phyloP scores from a whole-genome alignment of 2,888 invertebrate genomes.

The Drosophila infuscata region DNA sequence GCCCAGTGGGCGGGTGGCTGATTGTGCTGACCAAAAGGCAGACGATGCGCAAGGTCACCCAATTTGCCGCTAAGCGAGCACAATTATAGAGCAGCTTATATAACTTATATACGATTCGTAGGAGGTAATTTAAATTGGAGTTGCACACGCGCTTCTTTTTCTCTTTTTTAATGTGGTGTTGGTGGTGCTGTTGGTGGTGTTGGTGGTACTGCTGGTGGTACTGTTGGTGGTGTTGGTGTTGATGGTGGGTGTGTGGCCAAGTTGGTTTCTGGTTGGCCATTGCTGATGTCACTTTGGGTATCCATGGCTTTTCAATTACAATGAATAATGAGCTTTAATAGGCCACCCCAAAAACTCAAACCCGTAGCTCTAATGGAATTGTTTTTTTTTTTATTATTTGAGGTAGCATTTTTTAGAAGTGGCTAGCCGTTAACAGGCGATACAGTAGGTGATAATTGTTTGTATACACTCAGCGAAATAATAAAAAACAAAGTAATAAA shows the following conservation, averaged over 20 bases:
- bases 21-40: slow-evolving; percentile 29
- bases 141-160: slow-evolving; percentile 41
- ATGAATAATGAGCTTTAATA: slow-evolving; percentile 53
- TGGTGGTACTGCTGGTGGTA: too few species aligned
- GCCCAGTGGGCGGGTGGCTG: slow-evolving; percentile 44
- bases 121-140: slow-evolving; percentile 72
- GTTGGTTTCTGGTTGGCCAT: slow-evolving; percentile 10
- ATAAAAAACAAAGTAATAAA: not conserved
- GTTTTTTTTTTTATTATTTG: slow-evolving; percentile 3
- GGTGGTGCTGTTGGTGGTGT: slow-evolving; percentile 3
- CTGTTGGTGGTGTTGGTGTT: not conserved
- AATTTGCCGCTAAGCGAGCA: slow-evolving; percentile 54
- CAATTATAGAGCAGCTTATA: slow-evolving; percentile 62
- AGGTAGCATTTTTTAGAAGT: not conserved
- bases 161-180: slow-evolving; percentile 5
- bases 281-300: slow-evolving; percentile 52
- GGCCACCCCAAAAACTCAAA: slow-evolving; percentile 24
- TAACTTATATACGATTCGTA: slow-evolving; percentile 62
- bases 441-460: slow-evolving; percentile 2
- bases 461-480: slow-evolving; percentile 6
- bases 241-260: slow-evolving; percentile 25
- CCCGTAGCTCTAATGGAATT: slow-evolving; percentile 23
- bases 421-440: not conserved
- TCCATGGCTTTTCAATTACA: slow-evolving; percentile 56
- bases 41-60: slow-evolving; percentile 48